phyloP scores from a whole-genome alignment of 1,140 invertebrate species.

The Hyles euphorbiae region DNA sequence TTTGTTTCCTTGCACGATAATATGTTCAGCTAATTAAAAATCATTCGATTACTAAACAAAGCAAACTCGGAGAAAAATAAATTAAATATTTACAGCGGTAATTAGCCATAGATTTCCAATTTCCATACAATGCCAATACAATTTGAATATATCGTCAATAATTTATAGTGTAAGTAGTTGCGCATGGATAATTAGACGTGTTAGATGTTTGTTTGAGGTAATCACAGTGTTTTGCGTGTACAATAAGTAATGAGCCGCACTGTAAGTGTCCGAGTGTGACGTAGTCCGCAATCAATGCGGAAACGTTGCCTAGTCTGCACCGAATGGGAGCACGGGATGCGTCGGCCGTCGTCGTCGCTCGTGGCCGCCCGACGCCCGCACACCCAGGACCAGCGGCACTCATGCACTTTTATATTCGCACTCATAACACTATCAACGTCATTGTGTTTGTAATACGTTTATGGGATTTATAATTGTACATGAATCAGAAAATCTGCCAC shows the following conservation, averaged over 20 bases:
- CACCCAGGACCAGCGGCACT: constrained; percentile 6
- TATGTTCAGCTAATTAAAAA: not conserved
- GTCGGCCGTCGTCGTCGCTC: constrained; percentile 11
- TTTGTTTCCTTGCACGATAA: too few species aligned
- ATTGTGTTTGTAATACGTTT: not conserved
- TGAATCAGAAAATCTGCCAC: not conserved
- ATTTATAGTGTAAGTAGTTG: too few species aligned
- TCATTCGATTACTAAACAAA: not conserved
- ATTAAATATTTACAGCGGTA: too few species aligned
- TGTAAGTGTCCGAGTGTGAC: constrained; percentile 56
- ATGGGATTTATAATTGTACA: too few species aligned
- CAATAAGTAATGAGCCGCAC: constrained; percentile 26
- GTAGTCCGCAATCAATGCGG: constrained; percentile 62
- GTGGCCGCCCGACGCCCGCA: constrained; percentile 40
- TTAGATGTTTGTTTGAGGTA: too few species aligned
- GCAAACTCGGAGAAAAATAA: not conserved
- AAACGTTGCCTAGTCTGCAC: constrained; percentile 38
- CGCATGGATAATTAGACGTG: too few species aligned
- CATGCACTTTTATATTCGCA: constrained; percentile 2
- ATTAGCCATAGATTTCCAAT: too few species aligned
- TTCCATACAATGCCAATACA: too few species aligned
- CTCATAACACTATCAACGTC: not conserved
- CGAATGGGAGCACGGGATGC: constrained; percentile 62
- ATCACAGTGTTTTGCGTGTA: too few species aligned
- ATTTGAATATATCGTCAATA: too few species aligned